Evolutionary conservation across 1,140 invertebrate species (phyloP), one percentile per base, ranked within the genome.

Genomic region (Drosophila tani): DNA sequence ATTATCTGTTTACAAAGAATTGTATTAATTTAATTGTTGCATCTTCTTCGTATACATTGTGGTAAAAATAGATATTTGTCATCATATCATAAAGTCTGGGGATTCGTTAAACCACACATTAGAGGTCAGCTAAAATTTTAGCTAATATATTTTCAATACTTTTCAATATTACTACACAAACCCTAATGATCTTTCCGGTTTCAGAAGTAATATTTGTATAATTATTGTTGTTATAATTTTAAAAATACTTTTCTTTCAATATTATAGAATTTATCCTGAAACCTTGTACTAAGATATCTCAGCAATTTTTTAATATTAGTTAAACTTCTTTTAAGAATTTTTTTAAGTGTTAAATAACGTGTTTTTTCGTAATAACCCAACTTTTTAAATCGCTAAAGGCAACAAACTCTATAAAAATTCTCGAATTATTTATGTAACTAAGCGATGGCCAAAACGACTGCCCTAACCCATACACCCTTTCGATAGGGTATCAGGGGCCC

Each of bases 21-120:
- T 60, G 24, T 14, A 45, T 64, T 66, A 2, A 8, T 63, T 66
- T 41, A 63, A 63, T 63, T 29, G 38, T 43, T 45, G 63, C 63
- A 65, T 17, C 21, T 66, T 21, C 15, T 29, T 62, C 29, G 43
- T 58, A 60, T 63, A 19, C 32, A 35, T 11, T 45, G 57, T 9
- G 19, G 8, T 66, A 63, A 35, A 62, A 66, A 41, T 57, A 57
- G 15, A n/a, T 17, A 7, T 41, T 24, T 35, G 19, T 57, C 15
- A 9, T 21, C 9, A 65, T 62, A 65, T 6, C 24, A 21, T 6
- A 32, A 60, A 24, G 41, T 14, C 55, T 65, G 62, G 62, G 58
- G 19, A 38, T 1, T 1, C 58, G 7, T 21, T 45, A 55, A 62
- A 24, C 55, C 15, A 4, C 1, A 15, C 19, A 60, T 60, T 53